A percentile compares a stretch with the other conserved stretches of the same genome.
Evolutionary conservation across 2,113 vertebrate genomes (phyloP).

Genomic region (Catharus fuscescens): DNA sequence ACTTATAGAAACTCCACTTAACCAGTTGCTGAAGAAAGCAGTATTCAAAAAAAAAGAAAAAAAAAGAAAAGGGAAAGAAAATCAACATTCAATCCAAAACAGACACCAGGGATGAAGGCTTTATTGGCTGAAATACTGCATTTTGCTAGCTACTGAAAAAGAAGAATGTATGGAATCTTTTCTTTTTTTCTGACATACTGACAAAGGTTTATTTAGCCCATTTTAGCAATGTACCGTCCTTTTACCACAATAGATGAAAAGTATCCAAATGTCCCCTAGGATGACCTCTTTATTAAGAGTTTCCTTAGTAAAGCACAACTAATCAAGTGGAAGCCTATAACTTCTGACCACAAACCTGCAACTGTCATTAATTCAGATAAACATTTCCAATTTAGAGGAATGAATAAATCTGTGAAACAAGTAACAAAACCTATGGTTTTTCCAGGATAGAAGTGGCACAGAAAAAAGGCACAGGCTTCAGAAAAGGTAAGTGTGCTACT

Average conservation of each 20-base stretch:
- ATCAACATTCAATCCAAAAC: neutral
- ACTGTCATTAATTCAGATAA: neutral
- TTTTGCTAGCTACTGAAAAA: conserved; percentile 1
- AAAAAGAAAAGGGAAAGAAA: neutral
- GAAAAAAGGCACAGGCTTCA: neutral
- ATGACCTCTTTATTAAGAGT: neutral
- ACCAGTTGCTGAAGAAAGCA: neutral
- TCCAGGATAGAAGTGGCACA: neutral
- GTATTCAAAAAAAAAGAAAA: no score
- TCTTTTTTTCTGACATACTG: neutral
- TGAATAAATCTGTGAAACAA: neutral
- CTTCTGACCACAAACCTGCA: neutral
- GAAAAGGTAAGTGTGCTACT: neutral
- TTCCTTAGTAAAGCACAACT: neutral
- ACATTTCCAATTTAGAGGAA: neutral
- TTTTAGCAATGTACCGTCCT: neutral
- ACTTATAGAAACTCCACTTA: neutral
- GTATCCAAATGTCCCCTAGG: neutral
- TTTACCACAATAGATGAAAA: neutral
- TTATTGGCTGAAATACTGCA: neutral
- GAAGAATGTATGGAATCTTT: neutral
- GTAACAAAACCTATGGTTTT: neutral
- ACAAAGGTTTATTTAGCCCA: neutral
- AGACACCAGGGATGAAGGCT: neutral
- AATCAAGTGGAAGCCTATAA: neutral